Base-by-base conservation (phyloP, 1,140 invertebrate genomes). In the Sycobia sp. region DNA sequence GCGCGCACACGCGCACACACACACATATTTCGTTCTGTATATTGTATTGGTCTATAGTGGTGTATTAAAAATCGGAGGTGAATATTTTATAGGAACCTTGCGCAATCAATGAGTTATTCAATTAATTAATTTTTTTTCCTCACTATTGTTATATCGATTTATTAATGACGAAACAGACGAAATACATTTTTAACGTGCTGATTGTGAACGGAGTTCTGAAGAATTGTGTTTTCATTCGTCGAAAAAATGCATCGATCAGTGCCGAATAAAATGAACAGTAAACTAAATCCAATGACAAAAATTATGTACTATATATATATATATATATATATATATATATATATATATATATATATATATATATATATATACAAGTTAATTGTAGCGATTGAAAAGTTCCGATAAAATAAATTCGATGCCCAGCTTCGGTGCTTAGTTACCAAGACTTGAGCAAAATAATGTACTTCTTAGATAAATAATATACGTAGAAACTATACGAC, bases 341-440 rank as follows among this genome's bases (percentile, higher is more conserved):
- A n/a, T n/a, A n/a, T n/a, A n/a, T n/a, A n/a, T n/a, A n/a, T n/a
- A n/a, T n/a, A n/a, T n/a, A n/a, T n/a, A n/a, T n/a, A n/a, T n/a
- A n/a, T n/a, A n/a, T n/a, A n/a, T n/a, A n/a, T n/a, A n/a, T n/a
- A n/a, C n/a, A n/a, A n/a, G n/a, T n/a, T n/a, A n/a, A n/a, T n/a
- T n/a, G 71, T 72, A 75, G 71, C 76, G 71, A 76, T 74, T 75
- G 70, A 72, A 73, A 71, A 69, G 70, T 62, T 67, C 68, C 62
- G 67, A 65, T 67, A 60, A 46, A 55, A 32, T 55, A 47, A 60
- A n/a, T n/a, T 60, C 39, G 50, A 60, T 60, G 63, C 57, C 56
- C 54, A 65, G 43, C 57, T 65, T 65, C 63, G 63, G 63, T 65
- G 63, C 63, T 65, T 60, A 65, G 63, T 60, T 60, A 65, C 56